Evolutionary conservation across 2,888 invertebrate species (phyloP).

Genomic region (Lasioglossum figueresi): DNA sequence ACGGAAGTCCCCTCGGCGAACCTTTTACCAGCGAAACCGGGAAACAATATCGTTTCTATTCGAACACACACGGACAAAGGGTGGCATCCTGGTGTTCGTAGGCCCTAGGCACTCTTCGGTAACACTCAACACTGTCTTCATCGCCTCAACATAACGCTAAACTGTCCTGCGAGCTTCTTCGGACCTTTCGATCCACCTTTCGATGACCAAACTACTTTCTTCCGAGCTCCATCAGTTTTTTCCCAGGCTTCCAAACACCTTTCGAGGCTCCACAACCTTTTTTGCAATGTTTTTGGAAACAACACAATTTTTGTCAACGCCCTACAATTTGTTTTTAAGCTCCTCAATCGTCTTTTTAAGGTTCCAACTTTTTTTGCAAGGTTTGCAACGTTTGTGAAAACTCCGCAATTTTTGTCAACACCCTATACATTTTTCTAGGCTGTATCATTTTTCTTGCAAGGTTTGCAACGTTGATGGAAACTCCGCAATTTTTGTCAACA

Average conservation of each 20-base stretch:
- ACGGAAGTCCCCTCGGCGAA: conserved; percentile 4
- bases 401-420: too few species aligned
- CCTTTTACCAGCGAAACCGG: conserved; percentile 1
- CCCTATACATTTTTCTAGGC: too few species aligned
- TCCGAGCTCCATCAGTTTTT: background rate
- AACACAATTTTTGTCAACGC: too few species aligned
- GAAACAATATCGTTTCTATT: background rate
- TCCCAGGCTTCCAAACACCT: background rate
- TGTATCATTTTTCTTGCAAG: too few species aligned
- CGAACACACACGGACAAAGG: background rate
- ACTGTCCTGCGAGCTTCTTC: background rate
- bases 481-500: too few species aligned
- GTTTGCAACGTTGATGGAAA: too few species aligned
- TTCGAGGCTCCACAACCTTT: background rate
- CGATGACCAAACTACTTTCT: background rate
- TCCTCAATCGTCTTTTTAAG: too few species aligned
- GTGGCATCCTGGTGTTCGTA: background rate
- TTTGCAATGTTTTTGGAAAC: too few species aligned
- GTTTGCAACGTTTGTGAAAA: too few species aligned
- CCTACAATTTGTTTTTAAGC: too few species aligned
- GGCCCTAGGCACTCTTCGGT: background rate
- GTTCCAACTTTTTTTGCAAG: too few species aligned
- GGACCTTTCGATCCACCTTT: background rate
- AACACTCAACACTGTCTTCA: background rate
- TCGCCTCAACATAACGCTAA: background rate